Base-by-base conservation (phyloP, 2,113 vertebrate genomes). In the Nerophis ophidion region DNA sequence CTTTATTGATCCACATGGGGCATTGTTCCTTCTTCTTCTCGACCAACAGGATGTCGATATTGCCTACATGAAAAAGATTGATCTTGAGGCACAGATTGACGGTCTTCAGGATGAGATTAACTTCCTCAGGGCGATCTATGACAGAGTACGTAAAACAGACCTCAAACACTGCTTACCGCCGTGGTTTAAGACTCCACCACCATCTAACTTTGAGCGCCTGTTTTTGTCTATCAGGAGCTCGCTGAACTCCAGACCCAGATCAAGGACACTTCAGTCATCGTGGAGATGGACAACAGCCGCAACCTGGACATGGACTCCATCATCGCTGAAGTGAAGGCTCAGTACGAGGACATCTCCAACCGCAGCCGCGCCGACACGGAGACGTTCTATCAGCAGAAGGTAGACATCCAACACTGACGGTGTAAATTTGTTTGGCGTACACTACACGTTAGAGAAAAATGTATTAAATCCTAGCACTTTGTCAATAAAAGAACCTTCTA, bases 11-110 rank as follows among this genome's bases (percentile, higher is more conserved):
- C 26, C 26, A 26, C 26, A 26, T 3, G 1, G 26, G 26, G 4
- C 3, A 26, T 26, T 26, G 36, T 9, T 13, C 35, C 34, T 66
- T 8, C 10, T 58, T 17, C 8, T 52, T 19, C 35, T 71, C 33
- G 51, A 7, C 60, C 2, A 0, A 60, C 77, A 98, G 95, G 95
- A 95, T 0, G 93, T 96, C n/a, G 95, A 98, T 44, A 83, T 80
- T 0, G 93, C 93, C 61, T 98, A 93, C 87, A 94, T 94, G 92
- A 93, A 81, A 72, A 98, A 98, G 72, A 76, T 93, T 46, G 94
- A 98, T 64, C 88, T 98, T 67, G 94, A 98, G 78, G 91, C 92
- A 76, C 94, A 88, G 71, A 91, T 93, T 69, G 93, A 97, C 0
- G 67, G 89, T 16, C 85, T 98, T 80, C 92, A 90, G 0, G 93